Conservation (phyloP, 2,797 vertebrate genomes). For the Trematomus bernacchii region DNA sequence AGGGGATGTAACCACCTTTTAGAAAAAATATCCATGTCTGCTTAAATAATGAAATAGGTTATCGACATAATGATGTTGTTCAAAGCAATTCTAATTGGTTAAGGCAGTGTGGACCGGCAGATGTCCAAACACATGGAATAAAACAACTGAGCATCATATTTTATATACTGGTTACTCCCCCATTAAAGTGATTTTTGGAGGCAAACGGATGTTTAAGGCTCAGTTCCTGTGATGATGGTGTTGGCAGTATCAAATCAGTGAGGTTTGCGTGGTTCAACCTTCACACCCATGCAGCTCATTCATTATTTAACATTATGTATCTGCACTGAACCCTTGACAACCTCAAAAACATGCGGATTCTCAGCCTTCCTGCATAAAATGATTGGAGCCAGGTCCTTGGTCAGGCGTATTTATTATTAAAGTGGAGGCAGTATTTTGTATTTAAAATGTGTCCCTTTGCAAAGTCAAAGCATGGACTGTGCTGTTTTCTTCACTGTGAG, state of each 20-base stretch:
- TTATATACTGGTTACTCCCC: background rate
- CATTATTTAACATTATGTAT: constrained; percentile 14
- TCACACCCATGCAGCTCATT: constrained; percentile 12
- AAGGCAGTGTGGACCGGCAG: background rate
- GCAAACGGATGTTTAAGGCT: constrained; percentile 26
- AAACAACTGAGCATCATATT: constrained; percentile 4
- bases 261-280: background rate
- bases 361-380: background rate
- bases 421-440: background rate
- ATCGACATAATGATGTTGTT: constrained; percentile 1
- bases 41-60: constrained; percentile 20
- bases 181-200: background rate
- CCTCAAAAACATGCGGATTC: constrained; percentile 8
- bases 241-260: constrained; percentile 1
- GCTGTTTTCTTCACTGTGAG: background rate
- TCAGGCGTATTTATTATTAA: constrained; percentile 9
- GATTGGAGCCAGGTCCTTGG: background rate
- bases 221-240: background rate
- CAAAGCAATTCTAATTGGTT: constrained; percentile 12
- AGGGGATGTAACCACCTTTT: background rate
- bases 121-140: constrained; percentile 37
- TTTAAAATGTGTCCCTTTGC: background rate
- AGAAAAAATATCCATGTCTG: constrained; percentile 7
- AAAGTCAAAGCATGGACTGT: background rate
- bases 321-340: background rate